Evolutionary conservation across 2,888 invertebrate genomes (phyloP), one percentile per base, ranked within the genome.

Genomic region (Nudaria mundana): DNA sequence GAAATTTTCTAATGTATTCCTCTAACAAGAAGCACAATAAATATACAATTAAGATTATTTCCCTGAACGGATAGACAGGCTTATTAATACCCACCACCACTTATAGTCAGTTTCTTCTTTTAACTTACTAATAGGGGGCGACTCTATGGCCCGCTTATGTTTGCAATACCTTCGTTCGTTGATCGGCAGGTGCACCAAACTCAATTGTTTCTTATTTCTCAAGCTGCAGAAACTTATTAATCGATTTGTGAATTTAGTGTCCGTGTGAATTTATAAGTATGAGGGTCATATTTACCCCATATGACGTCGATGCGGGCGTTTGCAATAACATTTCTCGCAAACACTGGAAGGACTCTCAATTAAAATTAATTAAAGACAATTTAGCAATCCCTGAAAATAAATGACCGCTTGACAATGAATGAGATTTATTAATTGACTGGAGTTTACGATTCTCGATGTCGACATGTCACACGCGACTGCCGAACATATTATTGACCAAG

Each of bases 331-430:
- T 74, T 76, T 68, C 72, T 75, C 61, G 81, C 80, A 68, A 82
- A 83, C 66, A 71, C 72, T 65, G 58, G 66, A 76, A 80, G 76
- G 76, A 79, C 84, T 65, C 83, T 85, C 79, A 87, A 88, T 87
- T 86, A 84, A 73, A 80, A 83, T 84, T 84, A 85, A 88, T 88
- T 86, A 86, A 80, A 83, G 84, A 85, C 83, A 87, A 87, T 87
- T 87, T 83, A 85, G 85, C 84, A 79, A 85, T 74, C 78, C 73
- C 76, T 70, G 72, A 76, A 77, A 79, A 81, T 81, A 75, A 80
- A 79, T 71, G 78, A 74, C 63, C 75, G 73, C 79, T 85, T 71
- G 72, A 79, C 71, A 77, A 77, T 78, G 73, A 83, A 76, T 73
- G 81, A 77, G 84, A 85, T 86, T 85, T 81, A 76, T 80, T 71